phyloP scores from a whole-genome alignment of 2,888 invertebrate species.

The Hirtodrosophila duncani region DNA sequence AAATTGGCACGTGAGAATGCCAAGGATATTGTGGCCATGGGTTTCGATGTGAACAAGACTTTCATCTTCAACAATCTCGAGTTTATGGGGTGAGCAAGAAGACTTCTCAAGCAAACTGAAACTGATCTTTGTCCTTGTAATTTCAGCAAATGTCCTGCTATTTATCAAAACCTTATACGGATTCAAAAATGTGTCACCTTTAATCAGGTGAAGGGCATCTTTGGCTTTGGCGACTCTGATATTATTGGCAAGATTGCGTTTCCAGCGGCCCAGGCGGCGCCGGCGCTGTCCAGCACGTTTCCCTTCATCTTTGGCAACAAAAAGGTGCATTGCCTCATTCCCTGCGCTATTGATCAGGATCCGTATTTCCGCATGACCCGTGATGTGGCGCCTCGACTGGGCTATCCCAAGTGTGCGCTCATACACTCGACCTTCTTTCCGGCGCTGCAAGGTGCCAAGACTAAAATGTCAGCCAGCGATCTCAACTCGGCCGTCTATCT shows the following conservation, averaged over 20 bases:
- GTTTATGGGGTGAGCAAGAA: constrained; percentile 89
- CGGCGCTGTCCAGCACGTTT: constrained; percentile 92
- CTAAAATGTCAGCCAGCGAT: constrained; percentile 99
- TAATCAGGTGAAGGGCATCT: constrained; percentile 98
- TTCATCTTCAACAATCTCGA: constrained; percentile 97
- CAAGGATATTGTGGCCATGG: constrained; percentile 98
- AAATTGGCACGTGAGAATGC: constrained; percentile 93
- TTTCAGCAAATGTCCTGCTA: constrained; percentile 88
- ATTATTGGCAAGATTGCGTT: constrained; percentile 98
- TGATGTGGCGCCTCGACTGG: constrained; percentile 96
- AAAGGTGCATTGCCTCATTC: constrained; percentile 86
- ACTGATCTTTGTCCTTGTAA: constrained; percentile 47
- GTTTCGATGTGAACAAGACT: constrained; percentile 95
- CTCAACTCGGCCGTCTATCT: constrained; percentile 94
- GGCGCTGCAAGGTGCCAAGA: constrained; percentile 96
- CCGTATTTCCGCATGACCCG: constrained; percentile 99
- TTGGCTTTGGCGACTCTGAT: constrained; percentile 97
- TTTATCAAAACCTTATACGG: constrained; percentile 94
- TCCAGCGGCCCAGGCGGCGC: constrained; percentile 97
- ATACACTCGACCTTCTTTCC: constrained; percentile 94
- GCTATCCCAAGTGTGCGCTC: constrained; percentile 91
- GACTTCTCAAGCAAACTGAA: not conserved
- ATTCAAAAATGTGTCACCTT: constrained; percentile 97
- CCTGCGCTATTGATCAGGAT: constrained; percentile 99
- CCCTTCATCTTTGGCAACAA: constrained; percentile 92